A percentile compares a stretch with the other conserved stretches of the same genome.
Evolutionary conservation across 1,140 invertebrate genomes (phyloP).

Genomic region (Ips typographus): DNA sequence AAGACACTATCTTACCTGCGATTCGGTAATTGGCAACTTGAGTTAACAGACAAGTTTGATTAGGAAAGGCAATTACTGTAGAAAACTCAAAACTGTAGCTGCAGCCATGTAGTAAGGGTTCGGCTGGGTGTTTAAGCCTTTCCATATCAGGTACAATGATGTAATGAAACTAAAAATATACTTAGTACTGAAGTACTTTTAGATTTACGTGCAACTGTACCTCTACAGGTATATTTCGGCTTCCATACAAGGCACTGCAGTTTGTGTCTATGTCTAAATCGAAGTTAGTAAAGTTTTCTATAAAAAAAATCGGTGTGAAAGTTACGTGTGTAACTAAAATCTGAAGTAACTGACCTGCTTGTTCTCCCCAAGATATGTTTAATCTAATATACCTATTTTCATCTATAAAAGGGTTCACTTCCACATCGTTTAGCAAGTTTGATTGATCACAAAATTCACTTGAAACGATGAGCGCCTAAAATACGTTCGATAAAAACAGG

Average conservation of each 20-base stretch:
- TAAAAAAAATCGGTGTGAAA: neutral
- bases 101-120: conserved; percentile 27
- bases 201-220: neutral
- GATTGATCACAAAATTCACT: neutral
- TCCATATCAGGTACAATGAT: conserved; percentile 25
- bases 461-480: neutral
- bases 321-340: neutral
- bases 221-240: conserved; percentile 10
- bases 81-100: conserved; percentile 21
- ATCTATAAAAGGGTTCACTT: conserved; percentile 17
- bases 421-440: conserved; percentile 1
- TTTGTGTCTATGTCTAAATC: conserved; percentile 17
- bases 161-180: no score
- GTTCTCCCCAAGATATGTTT: conserved; percentile 28
- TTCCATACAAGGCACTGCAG: conserved; percentile 22
- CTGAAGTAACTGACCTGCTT: conserved; percentile 7
- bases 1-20: conserved; percentile 11
- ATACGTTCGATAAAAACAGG: no score
- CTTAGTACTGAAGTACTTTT: no score
- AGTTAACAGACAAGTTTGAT: conserved; percentile 10
- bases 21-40: conserved; percentile 21
- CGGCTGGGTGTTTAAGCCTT: conserved; percentile 26
- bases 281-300: conserved; percentile 23
- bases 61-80: neutral
- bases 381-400: conserved; percentile 24